phyloP scores from a whole-genome alignment of 2,797 vertebrate species.

The Serranus cabrilla region DNA sequence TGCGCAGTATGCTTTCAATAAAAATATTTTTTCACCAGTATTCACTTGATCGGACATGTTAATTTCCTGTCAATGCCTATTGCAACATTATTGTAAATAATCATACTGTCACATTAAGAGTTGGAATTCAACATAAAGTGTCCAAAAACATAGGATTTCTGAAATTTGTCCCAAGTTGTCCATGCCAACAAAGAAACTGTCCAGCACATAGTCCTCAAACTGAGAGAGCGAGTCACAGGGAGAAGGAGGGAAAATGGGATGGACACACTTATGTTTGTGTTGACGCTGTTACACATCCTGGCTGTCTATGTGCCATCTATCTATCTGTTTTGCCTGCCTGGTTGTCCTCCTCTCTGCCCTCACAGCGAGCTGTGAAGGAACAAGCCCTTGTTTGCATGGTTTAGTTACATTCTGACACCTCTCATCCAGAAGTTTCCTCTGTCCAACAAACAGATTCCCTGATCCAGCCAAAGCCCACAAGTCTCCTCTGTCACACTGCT shows the following conservation, averaged over 20 bases:
- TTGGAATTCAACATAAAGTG: not conserved
- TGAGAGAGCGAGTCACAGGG: no score
- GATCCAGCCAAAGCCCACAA: constrained; percentile 36
- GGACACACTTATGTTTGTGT: not conserved
- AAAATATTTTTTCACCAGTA: constrained; percentile 7
- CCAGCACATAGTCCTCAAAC: constrained; percentile 83
- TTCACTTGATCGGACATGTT: not conserved
- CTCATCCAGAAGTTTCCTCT: constrained; percentile 62
- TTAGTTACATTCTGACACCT: constrained; percentile 76
- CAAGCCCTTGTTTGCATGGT: constrained; percentile 74
- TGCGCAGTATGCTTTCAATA: constrained; percentile 15
- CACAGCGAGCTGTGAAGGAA: constrained; percentile 47
- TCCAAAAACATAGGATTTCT: no score
- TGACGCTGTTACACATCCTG: not conserved
- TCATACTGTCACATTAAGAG: not conserved
- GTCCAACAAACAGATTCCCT: constrained; percentile 53
- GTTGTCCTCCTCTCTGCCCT: constrained; percentile 34
- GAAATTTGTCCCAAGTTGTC: constrained; percentile 83
- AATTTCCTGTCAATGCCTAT: no score
- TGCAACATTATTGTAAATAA: not conserved
- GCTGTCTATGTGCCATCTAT: constrained; percentile 17
- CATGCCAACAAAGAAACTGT: constrained; percentile 91
- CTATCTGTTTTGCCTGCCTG: not conserved
- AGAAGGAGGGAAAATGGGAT: no score
- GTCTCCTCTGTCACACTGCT: constrained; percentile 59